phyloP scores from a whole-genome alignment of 2,888 invertebrate species.

The Spodoptera littoralis region DNA sequence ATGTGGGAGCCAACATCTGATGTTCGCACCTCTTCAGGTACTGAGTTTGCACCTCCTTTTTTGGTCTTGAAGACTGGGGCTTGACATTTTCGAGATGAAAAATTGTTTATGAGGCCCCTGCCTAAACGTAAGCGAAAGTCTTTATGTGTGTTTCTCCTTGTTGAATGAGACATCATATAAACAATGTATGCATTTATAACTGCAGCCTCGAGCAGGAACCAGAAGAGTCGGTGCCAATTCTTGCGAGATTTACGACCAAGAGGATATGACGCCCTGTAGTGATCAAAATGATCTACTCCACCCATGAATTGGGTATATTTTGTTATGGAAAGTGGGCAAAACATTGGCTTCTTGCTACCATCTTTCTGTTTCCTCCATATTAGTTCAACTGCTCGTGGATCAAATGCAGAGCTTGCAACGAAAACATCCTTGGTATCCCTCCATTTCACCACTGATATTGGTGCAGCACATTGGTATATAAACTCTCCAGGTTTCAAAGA shows the following conservation, averaged over 20 bases:
- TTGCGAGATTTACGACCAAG: conserved; percentile 11
- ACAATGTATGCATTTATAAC: too few species aligned
- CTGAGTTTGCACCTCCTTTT: too few species aligned
- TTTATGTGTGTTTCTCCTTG: conserved; percentile 1
- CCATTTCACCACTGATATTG: conserved; percentile 9
- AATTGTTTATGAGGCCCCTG: conserved; percentile 5
- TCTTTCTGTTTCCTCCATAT: conserved; percentile 15
- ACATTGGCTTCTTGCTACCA: conserved; percentile 12
- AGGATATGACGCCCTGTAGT: conserved; percentile 15
- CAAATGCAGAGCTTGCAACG: conserved; percentile 5
- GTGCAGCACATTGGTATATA: conserved; percentile 11
- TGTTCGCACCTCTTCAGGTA: too few species aligned
- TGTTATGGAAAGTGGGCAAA: conserved; percentile 3
- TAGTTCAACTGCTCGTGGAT: conserved; percentile 4
- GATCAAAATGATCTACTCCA: conserved; percentile 8
- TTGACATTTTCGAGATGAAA: conserved; percentile 1
- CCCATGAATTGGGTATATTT: conserved; percentile 8
- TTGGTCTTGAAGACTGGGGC: conserved; percentile 3
- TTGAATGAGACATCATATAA: conserved; percentile 5
- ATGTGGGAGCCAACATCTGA: too few species aligned
- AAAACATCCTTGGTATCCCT: conserved; percentile 7
- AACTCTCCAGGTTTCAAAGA: conserved; percentile 18
- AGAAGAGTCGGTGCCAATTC: conserved; percentile 4
- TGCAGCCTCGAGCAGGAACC: conserved; percentile 9
- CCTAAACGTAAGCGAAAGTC: conserved; percentile 6